Percentiles rank a stretch among this genome's conserved stretches.
phyloP scores from a whole-genome alignment of 2,888 invertebrate genomes.

The Philaethria dido region DNA sequence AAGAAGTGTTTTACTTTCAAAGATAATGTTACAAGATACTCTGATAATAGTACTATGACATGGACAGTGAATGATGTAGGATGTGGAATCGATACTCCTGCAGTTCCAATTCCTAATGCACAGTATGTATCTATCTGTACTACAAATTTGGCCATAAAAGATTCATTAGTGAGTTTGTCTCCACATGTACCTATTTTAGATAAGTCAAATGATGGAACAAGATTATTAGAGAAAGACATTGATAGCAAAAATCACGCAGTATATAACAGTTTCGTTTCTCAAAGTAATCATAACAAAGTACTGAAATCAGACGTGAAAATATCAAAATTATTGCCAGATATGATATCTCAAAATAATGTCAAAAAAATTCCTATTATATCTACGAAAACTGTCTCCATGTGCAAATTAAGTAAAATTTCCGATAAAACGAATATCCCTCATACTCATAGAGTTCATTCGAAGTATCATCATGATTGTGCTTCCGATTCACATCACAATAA shows the following conservation, averaged over 20 bases:
- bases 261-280: background rate
- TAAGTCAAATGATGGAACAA: slow-evolving; percentile 26
- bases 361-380: background rate
- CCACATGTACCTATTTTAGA: slow-evolving; percentile 38
- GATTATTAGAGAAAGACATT: background rate
- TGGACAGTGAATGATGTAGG: slow-evolving; percentile 54
- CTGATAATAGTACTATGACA: slow-evolving; percentile 65
- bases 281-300: background rate
- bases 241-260: background rate
- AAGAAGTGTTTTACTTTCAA: slow-evolving; percentile 45
- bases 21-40: slow-evolving; percentile 61
- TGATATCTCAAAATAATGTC: background rate
- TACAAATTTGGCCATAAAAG: slow-evolving; percentile 45
- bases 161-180: slow-evolving; percentile 25
- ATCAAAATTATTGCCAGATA: background rate
- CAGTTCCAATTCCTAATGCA: slow-evolving; percentile 39
- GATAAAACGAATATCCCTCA: slow-evolving; percentile 56
- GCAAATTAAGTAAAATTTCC: slow-evolving; percentile 24
- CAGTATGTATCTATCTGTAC: slow-evolving; percentile 46
- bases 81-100: slow-evolving; percentile 49
- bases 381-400: slow-evolving; percentile 24
- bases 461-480: slow-evolving; percentile 60
- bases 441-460: slow-evolving; percentile 56
- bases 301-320: background rate
- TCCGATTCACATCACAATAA: slow-evolving; percentile 21